Base-by-base conservation (phyloP, 2,113 vertebrate genomes). In the Cygnus atratus region DNA sequence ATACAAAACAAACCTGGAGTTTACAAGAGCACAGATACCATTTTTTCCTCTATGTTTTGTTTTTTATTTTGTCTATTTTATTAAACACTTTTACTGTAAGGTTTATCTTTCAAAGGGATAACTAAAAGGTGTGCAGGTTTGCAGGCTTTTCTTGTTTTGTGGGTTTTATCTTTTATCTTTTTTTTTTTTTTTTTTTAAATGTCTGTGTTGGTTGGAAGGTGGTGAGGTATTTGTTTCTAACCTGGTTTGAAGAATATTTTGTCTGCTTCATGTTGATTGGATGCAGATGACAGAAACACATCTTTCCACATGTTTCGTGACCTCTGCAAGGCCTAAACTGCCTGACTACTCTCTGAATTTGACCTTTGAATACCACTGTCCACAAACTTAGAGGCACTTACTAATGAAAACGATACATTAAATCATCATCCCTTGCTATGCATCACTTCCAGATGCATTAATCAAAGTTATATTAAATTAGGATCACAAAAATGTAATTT, bases 361-460 rank as follows among this genome's bases (percentile, higher is more conserved):
- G 63, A 88, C 67, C 88, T 67, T 67, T 92, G 87, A 94, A 87
- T 71, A 74, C 31, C n/a, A 48, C 35, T 72, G n/a, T 31, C 33
- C 33, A 68, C 77, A 95, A 79, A 84, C 66, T n/a, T 68, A 19
- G 35, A 43, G n/a, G 50, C 62, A 92, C 35, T 92, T 70, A 58
- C 19, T 58, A 48, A n/a, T 31, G 37, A 63, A 92, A 92, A 41
- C 7, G 66, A 66, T 17, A 66, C 3, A 76, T 83, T 88, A 87
- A 93, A 87, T 82, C 71, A 78, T 87, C 81, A 61, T 33, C 22
- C 28, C 43, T 81, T 87, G 31, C 77, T 87, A 18, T 72, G 72
- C 58, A 70, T 76, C 67, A 83, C 31, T 76, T 97, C 92, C 9
- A 86, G 75, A 62, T 22, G 31, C 54, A 82, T 92, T 90, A 79